Conservation (phyloP, 1,140 invertebrate genomes). For the Chironomus striatipennis region DNA sequence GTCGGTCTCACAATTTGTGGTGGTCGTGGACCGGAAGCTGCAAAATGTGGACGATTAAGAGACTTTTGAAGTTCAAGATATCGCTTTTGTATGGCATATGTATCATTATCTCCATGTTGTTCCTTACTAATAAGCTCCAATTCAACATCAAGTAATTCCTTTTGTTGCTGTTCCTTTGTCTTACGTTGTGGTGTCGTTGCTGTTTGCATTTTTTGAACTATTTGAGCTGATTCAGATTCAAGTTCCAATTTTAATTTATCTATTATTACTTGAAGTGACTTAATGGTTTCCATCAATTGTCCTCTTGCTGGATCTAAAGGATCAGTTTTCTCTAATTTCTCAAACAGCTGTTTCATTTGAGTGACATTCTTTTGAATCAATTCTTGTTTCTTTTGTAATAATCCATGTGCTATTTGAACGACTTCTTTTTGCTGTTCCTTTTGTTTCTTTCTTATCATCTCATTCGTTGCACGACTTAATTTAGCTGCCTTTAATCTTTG, state of each 20-base stretch:
- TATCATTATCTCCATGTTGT: conserved; percentile 38
- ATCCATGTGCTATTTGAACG: conserved; percentile 37
- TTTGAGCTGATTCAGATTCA: conserved; percentile 36
- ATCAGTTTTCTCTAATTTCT: conserved; percentile 37
- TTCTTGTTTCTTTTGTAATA: conserved; percentile 38
- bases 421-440: conserved; percentile 40
- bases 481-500: conserved; percentile 27
- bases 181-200: conserved; percentile 32
- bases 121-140: conserved; percentile 38
- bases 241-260: conserved; percentile 38
- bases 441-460: conserved; percentile 37
- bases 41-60: conserved; percentile 29
- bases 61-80: conserved; percentile 38
- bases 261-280: conserved; percentile 36
- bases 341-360: conserved; percentile 38
- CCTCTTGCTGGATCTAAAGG: conserved; percentile 34
- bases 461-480: conserved; percentile 5
- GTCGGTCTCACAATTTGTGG: conserved; percentile 22
- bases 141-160: conserved; percentile 39
- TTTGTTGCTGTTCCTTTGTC: conserved; percentile 40
- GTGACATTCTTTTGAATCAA: conserved; percentile 38
- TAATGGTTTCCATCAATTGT: conserved; percentile 35
- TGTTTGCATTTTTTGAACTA: conserved; percentile 38
- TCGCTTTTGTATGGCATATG: conserved; percentile 37
- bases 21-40: conserved; percentile 24